Percentiles rank a stretch among this genome's conserved stretches.
Evolutionary conservation across 2,113 vertebrate genomes (phyloP).

Genomic region (Pagrus major): DNA sequence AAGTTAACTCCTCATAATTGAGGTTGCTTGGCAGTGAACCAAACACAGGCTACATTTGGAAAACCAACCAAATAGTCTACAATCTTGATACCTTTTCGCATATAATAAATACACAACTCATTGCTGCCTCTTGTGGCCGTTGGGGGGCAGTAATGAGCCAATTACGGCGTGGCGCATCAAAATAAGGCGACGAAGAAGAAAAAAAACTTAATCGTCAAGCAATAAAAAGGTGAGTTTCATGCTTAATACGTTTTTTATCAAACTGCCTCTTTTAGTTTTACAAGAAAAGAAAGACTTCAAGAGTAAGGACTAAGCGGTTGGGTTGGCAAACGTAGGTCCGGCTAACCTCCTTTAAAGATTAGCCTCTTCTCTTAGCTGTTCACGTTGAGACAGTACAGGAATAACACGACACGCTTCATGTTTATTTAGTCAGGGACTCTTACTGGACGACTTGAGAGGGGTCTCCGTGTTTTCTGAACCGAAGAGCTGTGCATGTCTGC

Average conservation of each 20-base stretch:
- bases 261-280: fast-evolving
- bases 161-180: too few species aligned
- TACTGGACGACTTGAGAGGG: slow-evolving; percentile 81
- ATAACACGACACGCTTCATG: neutral
- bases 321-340: neutral
- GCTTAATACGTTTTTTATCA: neutral
- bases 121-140: neutral
- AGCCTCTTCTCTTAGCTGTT: neutral
- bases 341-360: neutral
- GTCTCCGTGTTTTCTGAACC: slow-evolving; percentile 81
- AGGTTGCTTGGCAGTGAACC: too few species aligned
- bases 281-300: neutral
- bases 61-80: too few species aligned
- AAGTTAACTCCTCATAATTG: neutral
- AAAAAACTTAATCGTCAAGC: neutral
- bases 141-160: neutral
- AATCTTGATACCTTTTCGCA: neutral
- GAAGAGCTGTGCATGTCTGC: slow-evolving; percentile 61
- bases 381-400: neutral
- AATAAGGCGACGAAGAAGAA: slow-evolving; percentile 1
- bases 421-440: slow-evolving; percentile 38
- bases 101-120: neutral
- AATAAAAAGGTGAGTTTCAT: neutral
- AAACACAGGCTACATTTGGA: too few species aligned
- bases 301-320: neutral